Conservation (phyloP, 2,888 invertebrate species). For the Tinea pellionella region DNA sequence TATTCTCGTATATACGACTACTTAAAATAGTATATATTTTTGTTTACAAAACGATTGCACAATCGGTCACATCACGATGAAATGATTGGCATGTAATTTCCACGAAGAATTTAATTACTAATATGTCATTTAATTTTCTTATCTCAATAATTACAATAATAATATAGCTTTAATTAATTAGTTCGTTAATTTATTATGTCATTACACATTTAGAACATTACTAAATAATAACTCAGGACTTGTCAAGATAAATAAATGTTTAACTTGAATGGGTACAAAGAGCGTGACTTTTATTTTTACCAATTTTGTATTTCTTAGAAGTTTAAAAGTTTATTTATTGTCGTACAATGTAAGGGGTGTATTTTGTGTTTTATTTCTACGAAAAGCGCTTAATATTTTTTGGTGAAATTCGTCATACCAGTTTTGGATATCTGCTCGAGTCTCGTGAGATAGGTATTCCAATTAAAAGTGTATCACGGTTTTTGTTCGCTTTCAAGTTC, state of each 20-base stretch:
- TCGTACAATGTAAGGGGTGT: background rate
- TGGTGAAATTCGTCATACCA: background rate
- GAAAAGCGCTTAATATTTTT: background rate
- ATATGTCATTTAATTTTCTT: background rate
- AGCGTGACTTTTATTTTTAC: background rate
- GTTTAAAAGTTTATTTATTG: background rate
- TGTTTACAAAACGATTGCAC: background rate
- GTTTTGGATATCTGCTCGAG: background rate
- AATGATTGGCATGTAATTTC: background rate
- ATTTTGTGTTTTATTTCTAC: background rate
- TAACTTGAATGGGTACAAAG: background rate
- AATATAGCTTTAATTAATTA: background rate
- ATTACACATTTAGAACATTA: background rate
- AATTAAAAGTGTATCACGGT: slow-evolving; percentile 30
- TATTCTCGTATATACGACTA: background rate
- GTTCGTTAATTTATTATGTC: background rate
- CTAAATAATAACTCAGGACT: background rate
- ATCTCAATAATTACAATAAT: background rate
- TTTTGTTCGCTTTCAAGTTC: slow-evolving; percentile 34
- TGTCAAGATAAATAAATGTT: background rate
- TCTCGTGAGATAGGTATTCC: slow-evolving; percentile 22
- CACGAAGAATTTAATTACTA: background rate
- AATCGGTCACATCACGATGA: background rate
- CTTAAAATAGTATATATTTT: background rate
- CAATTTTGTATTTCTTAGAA: too few relatives aligned